Conservation (phyloP, 1,140 invertebrate genomes). For the Charaxes varanes region DNA sequence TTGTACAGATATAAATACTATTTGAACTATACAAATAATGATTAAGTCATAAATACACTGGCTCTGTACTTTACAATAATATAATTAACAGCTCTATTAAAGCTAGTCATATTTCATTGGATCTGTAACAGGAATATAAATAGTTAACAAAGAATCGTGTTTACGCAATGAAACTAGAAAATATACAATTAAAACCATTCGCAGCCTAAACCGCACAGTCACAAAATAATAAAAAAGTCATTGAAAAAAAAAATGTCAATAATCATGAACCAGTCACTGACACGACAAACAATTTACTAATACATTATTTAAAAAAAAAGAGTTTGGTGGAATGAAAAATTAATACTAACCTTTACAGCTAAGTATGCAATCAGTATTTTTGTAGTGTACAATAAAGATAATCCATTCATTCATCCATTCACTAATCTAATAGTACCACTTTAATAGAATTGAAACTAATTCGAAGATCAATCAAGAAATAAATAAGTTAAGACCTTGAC, state of each 20-base stretch:
- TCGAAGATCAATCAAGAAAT: constrained; percentile 44
- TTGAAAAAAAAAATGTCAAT: constrained; percentile 24
- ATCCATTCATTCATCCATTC: too few species aligned
- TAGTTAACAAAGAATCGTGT: constrained; percentile 69
- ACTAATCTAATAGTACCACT: constrained; percentile 50
- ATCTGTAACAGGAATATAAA: constrained; percentile 68
- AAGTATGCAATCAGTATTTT: too few species aligned
- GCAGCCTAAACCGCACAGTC: constrained; percentile 26
- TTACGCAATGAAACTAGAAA: constrained; percentile 55
- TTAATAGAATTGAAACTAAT: constrained; percentile 55
- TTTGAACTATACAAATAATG: constrained; percentile 72
- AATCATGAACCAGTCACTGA: constrained; percentile 32
- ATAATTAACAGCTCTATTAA: constrained; percentile 66
- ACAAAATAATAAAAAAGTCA: constrained; percentile 1
- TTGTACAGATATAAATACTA: constrained; percentile 65
- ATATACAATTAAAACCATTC: constrained; percentile 48
- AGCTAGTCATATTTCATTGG: constrained; percentile 64
- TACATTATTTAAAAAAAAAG: constrained; percentile 31
- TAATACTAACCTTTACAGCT: constrained; percentile 49
- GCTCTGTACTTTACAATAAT: constrained; percentile 69
- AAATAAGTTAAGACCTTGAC: constrained; percentile 68
- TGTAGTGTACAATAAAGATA: too few species aligned
- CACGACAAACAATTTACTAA: constrained; percentile 53
- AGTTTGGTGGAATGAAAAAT: constrained; percentile 55
- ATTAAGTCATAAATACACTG: constrained; percentile 70